A percentile compares a stretch with the other conserved stretches of the same genome.
Evolutionary conservation across 30 jellyfish, hydroid and myxozoan species (phyloP).

Genomic region (Hydractinia symbiolongicarpus): DNA sequence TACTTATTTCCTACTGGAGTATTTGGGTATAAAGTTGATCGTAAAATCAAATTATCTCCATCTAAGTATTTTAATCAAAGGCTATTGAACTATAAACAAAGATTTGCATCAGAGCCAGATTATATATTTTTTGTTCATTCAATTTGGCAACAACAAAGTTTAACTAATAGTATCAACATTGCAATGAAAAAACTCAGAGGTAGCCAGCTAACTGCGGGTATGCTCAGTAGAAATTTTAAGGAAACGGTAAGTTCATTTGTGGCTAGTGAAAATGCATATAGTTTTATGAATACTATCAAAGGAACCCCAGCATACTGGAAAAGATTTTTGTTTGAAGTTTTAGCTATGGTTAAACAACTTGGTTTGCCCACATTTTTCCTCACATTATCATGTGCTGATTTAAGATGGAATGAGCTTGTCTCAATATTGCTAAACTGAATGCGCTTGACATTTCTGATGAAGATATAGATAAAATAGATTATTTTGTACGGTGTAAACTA

Average conservation of each 20-base stretch:
- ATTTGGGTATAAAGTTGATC: constrained; percentile 5
- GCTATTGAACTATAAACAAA: not conserved
- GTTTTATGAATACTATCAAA: too few species aligned
- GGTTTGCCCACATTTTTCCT: too few species aligned
- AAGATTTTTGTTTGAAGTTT: too few species aligned
- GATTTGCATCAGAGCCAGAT: too few species aligned
- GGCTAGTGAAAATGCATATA: not conserved
- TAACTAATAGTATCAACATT: not conserved
- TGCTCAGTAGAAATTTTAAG: too few species aligned
- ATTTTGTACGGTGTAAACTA: constrained; percentile 15
- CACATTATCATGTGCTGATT: too few species aligned
- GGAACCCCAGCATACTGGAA: too few species aligned
- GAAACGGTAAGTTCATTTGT: not conserved
- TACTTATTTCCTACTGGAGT: not conserved
- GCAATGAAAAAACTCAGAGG: not conserved
- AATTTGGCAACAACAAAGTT: not conserved
- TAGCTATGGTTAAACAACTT: too few species aligned
- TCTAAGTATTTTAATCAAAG: constrained; percentile 15
- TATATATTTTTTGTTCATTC: constrained; percentile 7
- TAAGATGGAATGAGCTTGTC: too few species aligned
- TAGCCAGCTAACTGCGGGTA: not conserved
- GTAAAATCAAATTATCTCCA: not conserved
- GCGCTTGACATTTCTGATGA: not conserved
- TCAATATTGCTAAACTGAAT: too few species aligned
- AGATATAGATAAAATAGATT: not conserved